Conservation (phyloP, 2,113 vertebrate species). For the Colistium nudipinnis region DNA sequence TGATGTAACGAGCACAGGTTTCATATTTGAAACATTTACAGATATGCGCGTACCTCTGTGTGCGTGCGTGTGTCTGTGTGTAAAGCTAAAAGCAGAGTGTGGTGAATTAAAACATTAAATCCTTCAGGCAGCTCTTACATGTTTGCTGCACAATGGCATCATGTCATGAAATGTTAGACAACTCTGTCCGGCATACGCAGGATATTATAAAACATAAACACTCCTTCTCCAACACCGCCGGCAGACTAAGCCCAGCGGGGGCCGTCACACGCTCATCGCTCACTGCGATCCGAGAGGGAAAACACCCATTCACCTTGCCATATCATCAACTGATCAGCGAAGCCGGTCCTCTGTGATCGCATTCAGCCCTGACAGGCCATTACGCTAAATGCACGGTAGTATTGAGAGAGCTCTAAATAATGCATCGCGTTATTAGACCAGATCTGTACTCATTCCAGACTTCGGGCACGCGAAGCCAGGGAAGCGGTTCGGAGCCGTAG, state of each 20-base stretch:
- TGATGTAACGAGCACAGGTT: slow-evolving; percentile 15
- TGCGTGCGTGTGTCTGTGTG: too few relatives aligned
- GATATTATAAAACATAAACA: slow-evolving; percentile 9
- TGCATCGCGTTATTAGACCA: slow-evolving; percentile 75
- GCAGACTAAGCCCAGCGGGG: slow-evolving; percentile 39
- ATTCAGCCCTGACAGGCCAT: slow-evolving; percentile 73
- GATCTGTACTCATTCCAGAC: slow-evolving; percentile 69
- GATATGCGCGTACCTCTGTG: not conserved
- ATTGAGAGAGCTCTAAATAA: slow-evolving; percentile 73
- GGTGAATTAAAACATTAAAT: slow-evolving; percentile 2
- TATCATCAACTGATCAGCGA: slow-evolving; percentile 61
- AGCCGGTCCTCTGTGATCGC: slow-evolving; percentile 61
- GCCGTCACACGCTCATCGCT: slow-evolving; percentile 52
- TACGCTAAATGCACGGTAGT: slow-evolving; percentile 68
- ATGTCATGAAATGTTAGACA: slow-evolving; percentile 24
- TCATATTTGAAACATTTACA: slow-evolving; percentile 17
- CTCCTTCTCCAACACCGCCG: not conserved
- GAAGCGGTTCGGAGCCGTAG: slow-evolving; percentile 26
- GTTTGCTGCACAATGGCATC: slow-evolving; percentile 6
- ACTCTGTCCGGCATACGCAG: slow-evolving; percentile 10
- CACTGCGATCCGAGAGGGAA: slow-evolving; percentile 40
- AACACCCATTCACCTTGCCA: slow-evolving; percentile 49
- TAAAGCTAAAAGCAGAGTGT: not conserved
- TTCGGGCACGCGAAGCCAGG: slow-evolving; percentile 24
- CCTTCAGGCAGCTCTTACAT: not conserved